These are phyloP conservation scores for Cygnus buccinator DNA, from an alignment of 2,113 vertebrate species.

Conservation along the genomic window DNA sequence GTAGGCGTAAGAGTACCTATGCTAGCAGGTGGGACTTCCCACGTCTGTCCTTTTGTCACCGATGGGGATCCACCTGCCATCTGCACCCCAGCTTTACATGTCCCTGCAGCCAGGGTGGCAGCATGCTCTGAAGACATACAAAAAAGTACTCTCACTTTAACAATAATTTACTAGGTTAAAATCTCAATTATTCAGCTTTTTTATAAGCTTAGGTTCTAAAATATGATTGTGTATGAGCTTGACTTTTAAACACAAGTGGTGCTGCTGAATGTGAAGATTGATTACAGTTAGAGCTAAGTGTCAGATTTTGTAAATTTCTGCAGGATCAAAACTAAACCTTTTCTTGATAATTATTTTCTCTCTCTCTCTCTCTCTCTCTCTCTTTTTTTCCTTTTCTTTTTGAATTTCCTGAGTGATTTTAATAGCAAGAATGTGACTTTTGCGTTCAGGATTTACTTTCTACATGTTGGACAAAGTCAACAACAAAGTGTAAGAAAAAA, in stretches of 20 bases:
- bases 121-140: neutral
- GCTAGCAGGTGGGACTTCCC: slow-evolving; percentile 26
- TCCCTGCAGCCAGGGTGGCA: neutral
- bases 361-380: too few relatives aligned
- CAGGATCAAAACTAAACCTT: neutral
- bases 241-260: neutral
- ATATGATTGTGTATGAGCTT: neutral
- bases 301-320: neutral
- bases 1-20: slow-evolving; percentile 5
- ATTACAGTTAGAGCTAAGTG: neutral
- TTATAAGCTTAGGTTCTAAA: neutral
- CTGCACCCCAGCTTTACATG: neutral
- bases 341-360: neutral
- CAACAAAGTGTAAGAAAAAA: neutral
- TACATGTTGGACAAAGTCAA: neutral
- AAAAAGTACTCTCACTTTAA: neutral
- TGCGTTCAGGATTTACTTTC: neutral
- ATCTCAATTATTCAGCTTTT: neutral
- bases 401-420: neutral
- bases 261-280: neutral
- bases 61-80: neutral
- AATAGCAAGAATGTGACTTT: neutral
- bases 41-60: neutral
- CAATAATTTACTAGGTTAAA: neutral
- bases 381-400: neutral